Evolutionary conservation across 2,797 vertebrate species (phyloP), one percentile per base, ranked within the genome.

Genomic region (Tadarida brasiliensis): DNA sequence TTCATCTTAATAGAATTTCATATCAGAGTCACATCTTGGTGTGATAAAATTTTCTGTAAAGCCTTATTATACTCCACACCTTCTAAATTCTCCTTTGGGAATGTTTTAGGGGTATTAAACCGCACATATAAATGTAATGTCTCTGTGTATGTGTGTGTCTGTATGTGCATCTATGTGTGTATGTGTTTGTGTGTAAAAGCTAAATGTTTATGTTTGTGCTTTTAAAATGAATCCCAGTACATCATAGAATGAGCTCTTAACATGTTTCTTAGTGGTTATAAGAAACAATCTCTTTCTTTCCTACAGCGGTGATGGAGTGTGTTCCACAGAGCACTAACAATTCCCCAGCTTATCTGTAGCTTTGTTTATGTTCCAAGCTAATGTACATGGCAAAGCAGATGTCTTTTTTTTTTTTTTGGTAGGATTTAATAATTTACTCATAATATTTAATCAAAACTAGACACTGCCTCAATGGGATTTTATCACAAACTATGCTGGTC

Each of bases 381-480:
- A 70, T 49, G 24, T 87, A 86, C 63, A 54, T 47, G 24, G n/a
- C 76, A 49, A 95, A 30, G 26, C 30, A 92, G 51, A 81, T 94
- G 57, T 76, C 91, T 88, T 94, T 93, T 87, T 44, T 44, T 44
- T 44, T 44, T 44, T 44, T 76, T 67, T 82, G 94, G 71, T 87
- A 92, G 26, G 77, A 85, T 78, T 95, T 95, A 95, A 93, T 93
- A 95, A 94, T 95, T 97, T 86, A 96, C 74, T 93, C 83, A 86
- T 83, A 88, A 94, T 78, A 17, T 59, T 96, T 97, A 85, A 97
- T 97, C 86, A 94, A 90, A 97, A 74, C 47, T 90, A 91, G 82
- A 90, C 44, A 95, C 49, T 35, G 54, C 68, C n/a, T 97, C 88
- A 56, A 33, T 71, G 49, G 33, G 33, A 87, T 94, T 93, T 94